Base-by-base conservation (phyloP, 2,113 vertebrate genomes). In the Nestor notabilis region DNA sequence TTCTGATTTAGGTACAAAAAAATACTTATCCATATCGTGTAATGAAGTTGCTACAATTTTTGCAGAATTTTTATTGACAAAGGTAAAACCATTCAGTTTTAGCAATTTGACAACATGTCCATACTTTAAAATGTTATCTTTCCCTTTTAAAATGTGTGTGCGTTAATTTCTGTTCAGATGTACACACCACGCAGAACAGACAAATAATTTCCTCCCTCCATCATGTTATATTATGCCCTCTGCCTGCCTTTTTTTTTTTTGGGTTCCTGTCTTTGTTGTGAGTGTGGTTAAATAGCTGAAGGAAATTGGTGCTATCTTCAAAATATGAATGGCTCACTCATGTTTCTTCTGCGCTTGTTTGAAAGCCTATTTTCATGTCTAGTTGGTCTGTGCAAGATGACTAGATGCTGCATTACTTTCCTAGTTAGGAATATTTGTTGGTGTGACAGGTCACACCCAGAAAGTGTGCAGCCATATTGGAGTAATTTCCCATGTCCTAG, bases 381-480 rank as follows among this genome's bases (percentile, higher is more conserved):
- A 25, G 15, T 33, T 58, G 63, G 53, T 82, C 50, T 39, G 35
- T 33, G 33, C 25, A 76, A 50, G 63, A 46, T 25, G n/a, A 13
- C 33, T 41, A 76, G 49, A 44, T 15, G 11, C 9, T 31, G 25
- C 11, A 17, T 76, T 86, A 43, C 39, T 88, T 60, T 80, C 18
- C 68, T 43, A 52, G 23, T 47, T 43, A 71, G 56, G 23, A 65
- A 31, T 29, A 72, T 77, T 55, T 47, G 25, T 49, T 72, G 29
- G 27, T 92, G 17, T 55, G 58, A 12, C 0, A 0, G 19, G 17
- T 39, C 27, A 37, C 23, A 58, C 23, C 18, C 4, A n/a, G 29
- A 33, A 64, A 9, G 5, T 31, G 4, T 13, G 4, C 35, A 21
- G 46, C 49, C 25, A 3, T 41, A 16, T 37, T 65, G 44, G 25